These are phyloP conservation scores for Chrosomus eos DNA, from an alignment of 2,797 vertebrate genomes.

Conservation along the genomic window DNA sequence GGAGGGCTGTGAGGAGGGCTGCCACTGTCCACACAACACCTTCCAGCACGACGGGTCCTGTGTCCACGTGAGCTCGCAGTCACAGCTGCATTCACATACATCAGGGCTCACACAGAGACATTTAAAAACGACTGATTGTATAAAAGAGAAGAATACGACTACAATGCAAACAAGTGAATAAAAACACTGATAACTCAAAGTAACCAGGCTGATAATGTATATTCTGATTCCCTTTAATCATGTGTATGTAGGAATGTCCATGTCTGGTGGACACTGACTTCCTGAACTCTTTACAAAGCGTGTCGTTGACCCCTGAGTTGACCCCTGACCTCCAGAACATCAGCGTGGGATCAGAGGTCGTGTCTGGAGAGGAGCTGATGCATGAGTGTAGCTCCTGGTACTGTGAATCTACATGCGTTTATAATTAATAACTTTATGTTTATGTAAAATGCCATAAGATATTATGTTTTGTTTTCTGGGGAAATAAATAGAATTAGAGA, in stretches of 20 bases:
- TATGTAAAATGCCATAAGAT: too few relatives aligned
- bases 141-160: too few relatives aligned
- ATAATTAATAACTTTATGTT: not conserved
- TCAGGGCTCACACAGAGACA: too few relatives aligned
- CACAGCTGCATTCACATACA: not conserved
- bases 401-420: constrained; percentile 1
- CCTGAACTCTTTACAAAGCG: constrained; percentile 71
- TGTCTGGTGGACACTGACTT: constrained; percentile 78
- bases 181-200: too few relatives aligned
- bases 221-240: not conserved
- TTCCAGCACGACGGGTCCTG: constrained; percentile 80
- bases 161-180: too few relatives aligned
- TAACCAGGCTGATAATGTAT: too few relatives aligned
- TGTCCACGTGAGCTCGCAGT: constrained; percentile 73
- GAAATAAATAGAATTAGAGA: too few relatives aligned
- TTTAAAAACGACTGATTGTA: too few relatives aligned
- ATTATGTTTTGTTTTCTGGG: too few relatives aligned
- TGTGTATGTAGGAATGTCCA: constrained; percentile 82
- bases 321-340: constrained; percentile 65
- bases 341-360: constrained; percentile 76
- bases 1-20: constrained; percentile 86
- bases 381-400: constrained; percentile 85
- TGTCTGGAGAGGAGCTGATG: constrained; percentile 74
- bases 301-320: constrained; percentile 56
- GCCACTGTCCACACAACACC: constrained; percentile 84